Evolutionary conservation across 2,888 invertebrate species (phyloP).

Genomic region (Drosophila monieri): DNA sequence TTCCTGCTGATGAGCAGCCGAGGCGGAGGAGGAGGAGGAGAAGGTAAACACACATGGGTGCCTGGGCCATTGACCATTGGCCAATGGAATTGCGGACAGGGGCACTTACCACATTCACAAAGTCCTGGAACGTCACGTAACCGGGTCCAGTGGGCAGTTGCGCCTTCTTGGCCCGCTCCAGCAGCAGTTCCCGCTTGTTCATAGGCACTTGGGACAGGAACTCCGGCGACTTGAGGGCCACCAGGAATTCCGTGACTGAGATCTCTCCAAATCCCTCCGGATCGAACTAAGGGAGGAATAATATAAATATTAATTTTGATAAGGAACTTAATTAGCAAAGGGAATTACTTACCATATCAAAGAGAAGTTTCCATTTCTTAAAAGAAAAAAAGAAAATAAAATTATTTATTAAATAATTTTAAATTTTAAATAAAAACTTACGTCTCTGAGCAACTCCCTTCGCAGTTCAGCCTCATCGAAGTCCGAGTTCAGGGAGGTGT

Average conservation of each 20-base stretch:
- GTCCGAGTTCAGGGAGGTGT: slow-evolving; percentile 92
- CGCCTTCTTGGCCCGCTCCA: slow-evolving; percentile 89
- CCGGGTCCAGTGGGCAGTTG: slow-evolving; percentile 85
- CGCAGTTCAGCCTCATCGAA: slow-evolving; percentile 91
- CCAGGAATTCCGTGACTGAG: slow-evolving; percentile 92
- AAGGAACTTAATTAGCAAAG: too few relatives aligned
- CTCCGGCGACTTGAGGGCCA: slow-evolving; percentile 90
- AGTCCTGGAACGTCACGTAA: slow-evolving; percentile 96
- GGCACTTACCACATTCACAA: slow-evolving; percentile 95
- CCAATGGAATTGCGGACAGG: slow-evolving; percentile 30
- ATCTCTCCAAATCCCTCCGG: slow-evolving; percentile 97
- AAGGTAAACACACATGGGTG: slow-evolving; percentile 40
- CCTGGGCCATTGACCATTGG: slow-evolving; percentile 30
- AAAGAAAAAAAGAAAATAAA: neutral
- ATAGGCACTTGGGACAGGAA: slow-evolving; percentile 90
- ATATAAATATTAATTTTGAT: neutral
- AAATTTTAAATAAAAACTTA: slow-evolving; percentile 84
- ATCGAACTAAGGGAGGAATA: slow-evolving; percentile 87
- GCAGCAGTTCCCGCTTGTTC: slow-evolving; percentile 90
- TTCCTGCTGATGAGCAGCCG: slow-evolving; percentile 55
- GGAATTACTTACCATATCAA: slow-evolving; percentile 89
- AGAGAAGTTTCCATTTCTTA: slow-evolving; percentile 95
- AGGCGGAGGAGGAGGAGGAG: neutral
- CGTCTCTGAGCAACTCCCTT: slow-evolving; percentile 91
- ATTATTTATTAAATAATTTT: neutral